Conservation (phyloP, 2,113 vertebrate species). For the Nannospalax galili region DNA sequence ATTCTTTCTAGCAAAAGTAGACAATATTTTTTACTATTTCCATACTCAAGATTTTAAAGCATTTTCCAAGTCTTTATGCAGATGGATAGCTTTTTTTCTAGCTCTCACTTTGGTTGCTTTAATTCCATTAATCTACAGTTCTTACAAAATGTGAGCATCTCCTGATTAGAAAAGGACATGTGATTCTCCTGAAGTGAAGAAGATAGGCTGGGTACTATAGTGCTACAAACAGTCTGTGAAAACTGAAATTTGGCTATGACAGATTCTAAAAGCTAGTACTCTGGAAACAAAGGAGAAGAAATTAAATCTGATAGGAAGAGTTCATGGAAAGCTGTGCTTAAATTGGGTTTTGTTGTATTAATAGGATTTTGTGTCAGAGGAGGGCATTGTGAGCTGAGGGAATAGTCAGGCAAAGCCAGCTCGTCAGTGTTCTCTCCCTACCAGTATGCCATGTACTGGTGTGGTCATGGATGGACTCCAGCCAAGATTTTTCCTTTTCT, state of each 20-base stretch:
- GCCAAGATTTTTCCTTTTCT: not conserved
- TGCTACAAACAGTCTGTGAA: not conserved
- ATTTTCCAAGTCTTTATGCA: conserved; percentile 42
- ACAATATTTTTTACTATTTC: conserved; percentile 41
- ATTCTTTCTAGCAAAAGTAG: conserved; percentile 8
- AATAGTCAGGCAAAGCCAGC: not conserved
- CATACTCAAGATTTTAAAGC: not conserved
- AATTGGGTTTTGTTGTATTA: not conserved
- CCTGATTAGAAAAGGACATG: not conserved
- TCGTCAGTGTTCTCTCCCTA: not conserved
- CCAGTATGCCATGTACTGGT: not conserved
- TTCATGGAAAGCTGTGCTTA: not conserved
- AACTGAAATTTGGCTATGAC: not conserved
- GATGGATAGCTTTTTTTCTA: not conserved
- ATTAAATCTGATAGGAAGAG: not conserved
- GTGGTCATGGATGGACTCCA: not conserved
- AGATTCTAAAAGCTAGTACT: not conserved
- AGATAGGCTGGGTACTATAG: not conserved
- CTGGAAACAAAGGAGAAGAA: not conserved
- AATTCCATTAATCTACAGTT: conserved; percentile 1
- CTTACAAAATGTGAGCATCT: not conserved
- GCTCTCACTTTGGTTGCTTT: not conserved
- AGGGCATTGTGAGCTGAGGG: not conserved
- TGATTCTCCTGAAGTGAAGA: conserved; percentile 18
- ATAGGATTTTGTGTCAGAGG: not conserved